These are phyloP conservation scores for Simalia tracyae DNA, from an alignment of 2,797 vertebrate genomes.

Conservation along the genomic window DNA sequence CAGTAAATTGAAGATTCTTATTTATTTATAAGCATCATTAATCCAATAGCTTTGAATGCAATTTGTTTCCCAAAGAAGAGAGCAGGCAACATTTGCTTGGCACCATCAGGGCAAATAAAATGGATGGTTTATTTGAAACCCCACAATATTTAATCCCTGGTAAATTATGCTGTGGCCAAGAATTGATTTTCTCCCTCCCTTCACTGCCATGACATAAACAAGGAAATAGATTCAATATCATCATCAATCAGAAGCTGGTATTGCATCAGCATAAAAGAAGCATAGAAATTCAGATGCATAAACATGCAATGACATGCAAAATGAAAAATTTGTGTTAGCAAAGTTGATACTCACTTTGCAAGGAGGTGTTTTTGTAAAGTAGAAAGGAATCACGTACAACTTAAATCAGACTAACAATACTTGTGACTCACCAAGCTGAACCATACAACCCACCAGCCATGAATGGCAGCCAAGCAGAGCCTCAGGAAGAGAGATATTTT, in stretches of 20 bases:
- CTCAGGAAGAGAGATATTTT: not conserved
- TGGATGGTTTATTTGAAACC: conserved; percentile 27
- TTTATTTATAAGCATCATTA: conserved; percentile 64
- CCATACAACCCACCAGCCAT: not conserved
- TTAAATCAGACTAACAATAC: not conserved
- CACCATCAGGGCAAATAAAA: conserved; percentile 27
- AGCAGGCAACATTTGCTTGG: conserved; percentile 15
- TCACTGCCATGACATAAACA: not conserved
- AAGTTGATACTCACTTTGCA: not conserved
- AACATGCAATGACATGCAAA: not conserved
- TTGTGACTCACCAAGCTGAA: not conserved
- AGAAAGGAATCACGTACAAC: not conserved
- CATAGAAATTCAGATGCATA: not conserved
- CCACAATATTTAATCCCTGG: not conserved
- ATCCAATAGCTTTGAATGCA: conserved; percentile 47
- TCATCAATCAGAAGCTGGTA: not conserved
- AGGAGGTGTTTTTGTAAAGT: not conserved
- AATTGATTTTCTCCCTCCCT: not conserved
- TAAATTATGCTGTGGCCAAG: not conserved
- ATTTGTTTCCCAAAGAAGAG: conserved; percentile 35
- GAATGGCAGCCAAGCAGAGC: not conserved
- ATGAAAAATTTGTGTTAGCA: not conserved
- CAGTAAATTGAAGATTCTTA: conserved; percentile 59
- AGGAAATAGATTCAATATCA: not conserved
- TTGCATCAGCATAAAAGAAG: not conserved